phyloP scores from a whole-genome alignment of 1,140 invertebrate genomes.

The Rhynchophorus ferrugineus region DNA sequence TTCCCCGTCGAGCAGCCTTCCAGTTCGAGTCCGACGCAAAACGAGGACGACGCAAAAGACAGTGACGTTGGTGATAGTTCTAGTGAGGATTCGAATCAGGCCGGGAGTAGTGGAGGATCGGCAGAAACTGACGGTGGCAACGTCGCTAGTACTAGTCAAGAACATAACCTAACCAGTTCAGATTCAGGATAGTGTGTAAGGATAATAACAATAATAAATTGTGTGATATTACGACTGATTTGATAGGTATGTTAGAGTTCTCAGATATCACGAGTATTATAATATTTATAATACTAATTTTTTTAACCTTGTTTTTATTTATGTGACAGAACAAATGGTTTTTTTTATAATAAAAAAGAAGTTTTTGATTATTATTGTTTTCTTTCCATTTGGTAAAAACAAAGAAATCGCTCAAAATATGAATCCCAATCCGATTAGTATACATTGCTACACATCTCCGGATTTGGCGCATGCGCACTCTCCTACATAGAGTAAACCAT shows the following conservation, averaged over 20 bases:
- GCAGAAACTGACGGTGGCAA: constrained; percentile 10
- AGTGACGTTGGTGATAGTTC: not conserved
- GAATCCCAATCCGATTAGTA: no score
- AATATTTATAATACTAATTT: constrained; percentile 20
- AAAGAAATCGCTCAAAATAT: no score
- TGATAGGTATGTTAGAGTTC: constrained; percentile 4
- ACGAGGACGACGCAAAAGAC: not conserved
- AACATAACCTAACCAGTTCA: constrained; percentile 2
- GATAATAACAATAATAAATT: not conserved
- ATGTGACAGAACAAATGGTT: constrained; percentile 8
- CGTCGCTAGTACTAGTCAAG: constrained; percentile 13
- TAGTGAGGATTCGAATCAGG: constrained; percentile 3
- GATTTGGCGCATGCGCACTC: no score
- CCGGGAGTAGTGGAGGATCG: not conserved
- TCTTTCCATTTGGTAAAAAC: no score
- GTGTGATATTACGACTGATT: constrained; percentile 24
- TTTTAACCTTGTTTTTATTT: constrained; percentile 11
- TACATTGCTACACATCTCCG: no score
- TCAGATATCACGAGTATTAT: constrained; percentile 13
- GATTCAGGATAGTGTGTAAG: constrained; percentile 3
- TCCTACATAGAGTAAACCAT: no score
- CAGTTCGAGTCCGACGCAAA: not conserved
- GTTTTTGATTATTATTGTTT: constrained; percentile 8
- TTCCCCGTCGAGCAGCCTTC: constrained; percentile 30
- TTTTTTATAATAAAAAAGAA: constrained; percentile 20